Evolutionary conservation across 2,797 vertebrate species (phyloP), one percentile per base, ranked within the genome.

Genomic region (Babyrousa celebensis): DNA sequence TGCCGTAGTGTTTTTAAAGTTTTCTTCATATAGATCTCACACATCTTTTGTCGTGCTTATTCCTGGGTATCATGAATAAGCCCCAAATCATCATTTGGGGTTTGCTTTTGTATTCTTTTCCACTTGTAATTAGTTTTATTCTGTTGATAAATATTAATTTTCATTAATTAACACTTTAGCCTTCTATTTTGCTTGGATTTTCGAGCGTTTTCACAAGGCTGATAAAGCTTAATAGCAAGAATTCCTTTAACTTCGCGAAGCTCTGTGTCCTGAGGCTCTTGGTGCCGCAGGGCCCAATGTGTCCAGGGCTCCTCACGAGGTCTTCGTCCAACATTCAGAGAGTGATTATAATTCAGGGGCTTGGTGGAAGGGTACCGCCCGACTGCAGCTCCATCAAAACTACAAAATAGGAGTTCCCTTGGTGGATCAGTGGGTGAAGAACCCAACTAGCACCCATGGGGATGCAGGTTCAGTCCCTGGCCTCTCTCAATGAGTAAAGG

Each of bases 151-250:
- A 9, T 67, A 54, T 74, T 74, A 40, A 86, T 78, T 78, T 90
- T 36, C 60, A 25, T 43, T 71, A 29, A n/a, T 70, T 62, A 85
- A 58, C 54, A 86, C 32, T 67, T 36, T 62, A 68, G 3, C 12
- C 29, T 80, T 88, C 70, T 68, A 58, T 60, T 85, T 77, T 92
- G 43, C 70, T 96, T 63, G 83, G 14, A 60, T 23, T 75, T 92
- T 74, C 43, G 58, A 91, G 79, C 56, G 70, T 82, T 65, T 80
- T 52, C 29, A 85, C 3, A 43, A 27, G 32, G 78, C 23, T 17
- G 52, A 88, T 36, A 36, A 36, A 36, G 36, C 36, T 36, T 36
- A 36, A 36, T 36, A 36, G 36, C 36, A 36, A 36, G 36, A 36
- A 36, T 36, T 36, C 36, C 36, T 36, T 36, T 36, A 36, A 36